Percentiles rank a stretch among this genome's conserved stretches.
phyloP scores from a whole-genome alignment of 92 coral and sea anemone species.

The Heteractis magnifica region DNA sequence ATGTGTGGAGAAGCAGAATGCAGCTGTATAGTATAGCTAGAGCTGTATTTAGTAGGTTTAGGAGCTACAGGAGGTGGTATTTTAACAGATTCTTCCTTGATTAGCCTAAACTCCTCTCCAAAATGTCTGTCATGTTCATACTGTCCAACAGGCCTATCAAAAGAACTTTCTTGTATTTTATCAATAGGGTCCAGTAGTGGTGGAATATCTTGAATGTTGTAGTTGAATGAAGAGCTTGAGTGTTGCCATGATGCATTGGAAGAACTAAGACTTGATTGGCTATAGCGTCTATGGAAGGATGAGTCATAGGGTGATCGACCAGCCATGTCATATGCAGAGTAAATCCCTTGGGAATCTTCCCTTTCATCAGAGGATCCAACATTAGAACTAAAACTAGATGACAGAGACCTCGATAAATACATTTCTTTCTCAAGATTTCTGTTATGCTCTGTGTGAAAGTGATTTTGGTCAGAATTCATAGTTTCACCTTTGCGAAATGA shows the following conservation, averaged over 20 bases:
- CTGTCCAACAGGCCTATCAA: not conserved
- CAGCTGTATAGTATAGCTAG: conserved; percentile 36
- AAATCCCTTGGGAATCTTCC: conserved; percentile 74
- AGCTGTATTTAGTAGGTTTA: conserved; percentile 27
- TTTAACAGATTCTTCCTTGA: conserved; percentile 5
- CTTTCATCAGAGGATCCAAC: conserved; percentile 79
- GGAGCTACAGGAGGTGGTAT: conserved; percentile 37
- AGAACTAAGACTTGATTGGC: conserved; percentile 88
- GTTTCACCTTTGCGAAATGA: not conserved
- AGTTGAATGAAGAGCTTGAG: conserved; percentile 36
- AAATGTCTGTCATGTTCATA: conserved; percentile 1
- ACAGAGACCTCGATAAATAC: conserved; percentile 60
- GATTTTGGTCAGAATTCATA: not conserved
- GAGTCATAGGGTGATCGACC: conserved; percentile 79
- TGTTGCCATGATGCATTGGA: conserved; percentile 82
- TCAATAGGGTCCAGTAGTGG: conserved; percentile 37
- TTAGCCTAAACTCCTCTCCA: conserved; percentile 16
- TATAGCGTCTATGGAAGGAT: conserved; percentile 49
- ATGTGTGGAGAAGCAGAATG: not conserved
- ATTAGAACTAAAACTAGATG: conserved; percentile 80
- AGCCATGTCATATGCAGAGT: conserved; percentile 82
- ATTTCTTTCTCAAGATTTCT: conserved; percentile 21
- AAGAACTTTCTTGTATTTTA: conserved; percentile 16
- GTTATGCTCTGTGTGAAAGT: not conserved
- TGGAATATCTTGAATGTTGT: conserved; percentile 38